These are phyloP conservation scores for Desmophyllum pertusum DNA, from an alignment of 92 coral and sea anemone species.

Conservation along the genomic window DNA sequence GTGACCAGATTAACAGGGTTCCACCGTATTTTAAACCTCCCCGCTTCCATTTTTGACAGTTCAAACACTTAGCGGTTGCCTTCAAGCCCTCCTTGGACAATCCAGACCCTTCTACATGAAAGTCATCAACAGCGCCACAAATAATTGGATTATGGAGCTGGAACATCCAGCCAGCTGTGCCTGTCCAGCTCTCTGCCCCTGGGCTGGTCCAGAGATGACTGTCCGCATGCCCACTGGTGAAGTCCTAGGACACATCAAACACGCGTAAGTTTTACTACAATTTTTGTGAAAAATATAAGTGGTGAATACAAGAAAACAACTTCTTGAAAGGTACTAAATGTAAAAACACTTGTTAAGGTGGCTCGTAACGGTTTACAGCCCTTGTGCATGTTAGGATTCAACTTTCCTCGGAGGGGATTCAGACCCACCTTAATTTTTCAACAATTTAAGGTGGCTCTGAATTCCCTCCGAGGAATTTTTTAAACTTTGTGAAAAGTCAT, in stretches of 20 bases:
- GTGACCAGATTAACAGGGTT: neutral
- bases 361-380: too few species aligned
- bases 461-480: too few species aligned
- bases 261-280: conserved; percentile 60
- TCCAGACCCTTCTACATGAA: conserved; percentile 81
- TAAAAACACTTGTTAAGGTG: too few species aligned
- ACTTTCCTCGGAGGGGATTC: too few species aligned
- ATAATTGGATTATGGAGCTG: conserved; percentile 77
- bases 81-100: conserved; percentile 57
- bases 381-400: too few species aligned
- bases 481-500: too few species aligned
- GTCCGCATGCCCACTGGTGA: conserved; percentile 86
- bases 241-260: conserved; percentile 84
- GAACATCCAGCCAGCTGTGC: conserved; percentile 82
- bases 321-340: too few species aligned
- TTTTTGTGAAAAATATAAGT: too few species aligned
- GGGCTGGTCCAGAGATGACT: conserved; percentile 76
- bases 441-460: too few species aligned
- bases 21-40: neutral
- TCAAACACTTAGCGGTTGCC: conserved; percentile 50
- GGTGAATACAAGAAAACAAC: too few species aligned
- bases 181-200: conserved; percentile 84
- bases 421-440: too few species aligned
- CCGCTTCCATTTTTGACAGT: conserved; percentile 38
- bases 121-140: conserved; percentile 56